phyloP scores from a whole-genome alignment of 2,113 vertebrate species.

The Oncorhynchus clarkii region DNA sequence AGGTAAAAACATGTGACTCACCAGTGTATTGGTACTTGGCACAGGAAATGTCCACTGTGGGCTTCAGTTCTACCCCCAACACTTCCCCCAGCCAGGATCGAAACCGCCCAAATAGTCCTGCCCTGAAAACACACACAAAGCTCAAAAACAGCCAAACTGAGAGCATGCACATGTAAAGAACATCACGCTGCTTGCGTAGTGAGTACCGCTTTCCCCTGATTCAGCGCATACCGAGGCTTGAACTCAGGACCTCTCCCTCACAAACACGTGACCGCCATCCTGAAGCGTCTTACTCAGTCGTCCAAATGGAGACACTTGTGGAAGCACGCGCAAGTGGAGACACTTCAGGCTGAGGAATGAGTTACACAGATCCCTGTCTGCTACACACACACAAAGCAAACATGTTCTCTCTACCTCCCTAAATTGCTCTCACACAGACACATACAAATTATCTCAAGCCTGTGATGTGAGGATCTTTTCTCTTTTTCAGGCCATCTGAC shows the following conservation, averaged over 20 bases:
- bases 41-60: slow-evolving; percentile 90
- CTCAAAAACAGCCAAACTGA: no score
- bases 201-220: no score
- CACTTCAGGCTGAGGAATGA: no score
- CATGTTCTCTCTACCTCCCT: not conserved
- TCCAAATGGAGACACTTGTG: no score
- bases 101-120: slow-evolving; percentile 82
- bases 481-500: slow-evolving; percentile 87
- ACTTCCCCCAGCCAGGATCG: slow-evolving; percentile 85
- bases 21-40: slow-evolving; percentile 93
- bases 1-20: slow-evolving; percentile 57
- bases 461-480: slow-evolving; percentile 79
- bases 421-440: not conserved
- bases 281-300: no score
- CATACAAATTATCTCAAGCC: slow-evolving; percentile 79
- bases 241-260: no score
- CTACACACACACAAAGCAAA: not conserved
- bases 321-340: no score
- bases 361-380: no score
- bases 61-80: slow-evolving; percentile 80
- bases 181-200: no score
- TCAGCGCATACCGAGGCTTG: no score
- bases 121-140: slow-evolving; percentile 63
- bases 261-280: no score
- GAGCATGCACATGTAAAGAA: no score